A percentile compares a stretch with the other conserved stretches of the same genome.
These are phyloP conservation scores for Paratilapia polleni DNA, from an alignment of 2,113 vertebrate species.

Conservation along the genomic window DNA sequence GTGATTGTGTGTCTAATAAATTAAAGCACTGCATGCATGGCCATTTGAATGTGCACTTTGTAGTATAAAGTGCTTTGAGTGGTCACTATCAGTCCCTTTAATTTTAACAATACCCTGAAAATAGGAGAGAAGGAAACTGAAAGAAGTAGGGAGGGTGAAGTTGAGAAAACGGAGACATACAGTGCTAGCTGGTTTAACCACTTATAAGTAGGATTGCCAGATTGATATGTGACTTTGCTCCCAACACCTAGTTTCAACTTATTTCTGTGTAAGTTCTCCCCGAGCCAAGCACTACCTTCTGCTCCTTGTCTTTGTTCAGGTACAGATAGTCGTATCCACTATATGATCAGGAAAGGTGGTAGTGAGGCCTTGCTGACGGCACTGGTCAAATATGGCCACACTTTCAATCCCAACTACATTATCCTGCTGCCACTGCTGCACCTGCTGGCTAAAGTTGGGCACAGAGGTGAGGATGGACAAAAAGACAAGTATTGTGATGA, in stretches of 20 bases:
- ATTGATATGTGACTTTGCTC: background rate
- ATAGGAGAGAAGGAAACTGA: background rate
- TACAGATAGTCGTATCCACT: slow-evolving; percentile 85
- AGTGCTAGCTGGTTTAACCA: background rate
- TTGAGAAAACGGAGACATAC: background rate
- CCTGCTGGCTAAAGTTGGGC: slow-evolving; percentile 89
- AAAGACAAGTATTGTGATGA: background rate
- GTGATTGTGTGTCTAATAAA: background rate
- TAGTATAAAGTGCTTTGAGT: background rate
- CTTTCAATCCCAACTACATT: slow-evolving; percentile 69
- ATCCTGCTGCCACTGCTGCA: slow-evolving; percentile 85
- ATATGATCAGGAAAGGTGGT: slow-evolving; percentile 91
- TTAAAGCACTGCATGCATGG: background rate
- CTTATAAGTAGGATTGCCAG: background rate
- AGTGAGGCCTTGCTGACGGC: slow-evolving; percentile 89
- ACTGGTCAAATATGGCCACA: slow-evolving; percentile 72
- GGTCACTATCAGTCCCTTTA: background rate
- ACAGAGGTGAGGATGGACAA: slow-evolving; percentile 83
- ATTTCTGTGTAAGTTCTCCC: background rate
- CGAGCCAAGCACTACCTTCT: background rate
- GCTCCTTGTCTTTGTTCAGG: slow-evolving; percentile 72
- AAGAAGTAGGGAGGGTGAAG: background rate
- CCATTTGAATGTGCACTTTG: background rate
- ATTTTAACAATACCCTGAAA: background rate
- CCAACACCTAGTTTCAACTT: background rate